Conservation (phyloP, 2,888 invertebrate genomes). For the Catocala fraxini region DNA sequence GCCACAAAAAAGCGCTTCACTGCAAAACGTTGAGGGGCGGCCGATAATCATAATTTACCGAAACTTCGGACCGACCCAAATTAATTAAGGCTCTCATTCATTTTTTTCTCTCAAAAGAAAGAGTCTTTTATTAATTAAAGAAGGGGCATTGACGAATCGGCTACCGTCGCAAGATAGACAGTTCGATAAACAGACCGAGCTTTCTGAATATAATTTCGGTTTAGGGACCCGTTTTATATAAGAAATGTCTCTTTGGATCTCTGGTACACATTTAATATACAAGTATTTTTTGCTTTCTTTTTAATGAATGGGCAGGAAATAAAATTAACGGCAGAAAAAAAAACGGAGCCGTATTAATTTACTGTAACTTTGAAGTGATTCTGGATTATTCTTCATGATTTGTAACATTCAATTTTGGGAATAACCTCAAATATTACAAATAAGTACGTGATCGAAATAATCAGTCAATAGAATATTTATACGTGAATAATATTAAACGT, state of each 20-base stretch:
- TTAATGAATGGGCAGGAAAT: too few species aligned
- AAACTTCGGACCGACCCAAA: constrained; percentile 70
- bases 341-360: too few species aligned
- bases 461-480: too few species aligned
- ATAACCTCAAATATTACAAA: too few species aligned
- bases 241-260: constrained; percentile 14
- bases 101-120: constrained; percentile 66
- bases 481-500: too few species aligned
- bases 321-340: too few species aligned
- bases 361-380: too few species aligned
- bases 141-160: constrained; percentile 85
- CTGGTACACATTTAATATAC: constrained; percentile 5
- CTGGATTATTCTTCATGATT: too few species aligned
- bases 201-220: constrained; percentile 50
- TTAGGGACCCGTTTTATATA: constrained; percentile 54
- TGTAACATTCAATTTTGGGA: too few species aligned
- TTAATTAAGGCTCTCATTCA: constrained; percentile 83
- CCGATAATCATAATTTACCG: constrained; percentile 78
- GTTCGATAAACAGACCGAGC: constrained; percentile 68
- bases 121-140: constrained; percentile 84
- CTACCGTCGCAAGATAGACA: constrained; percentile 82
- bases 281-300: not conserved
- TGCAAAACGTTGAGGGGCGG: constrained; percentile 65
- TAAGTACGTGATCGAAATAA: too few species aligned
- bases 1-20: constrained; percentile 13